Evolutionary conservation across 2,888 invertebrate species (phyloP).

Genomic region (Coecobrya sp.): DNA sequence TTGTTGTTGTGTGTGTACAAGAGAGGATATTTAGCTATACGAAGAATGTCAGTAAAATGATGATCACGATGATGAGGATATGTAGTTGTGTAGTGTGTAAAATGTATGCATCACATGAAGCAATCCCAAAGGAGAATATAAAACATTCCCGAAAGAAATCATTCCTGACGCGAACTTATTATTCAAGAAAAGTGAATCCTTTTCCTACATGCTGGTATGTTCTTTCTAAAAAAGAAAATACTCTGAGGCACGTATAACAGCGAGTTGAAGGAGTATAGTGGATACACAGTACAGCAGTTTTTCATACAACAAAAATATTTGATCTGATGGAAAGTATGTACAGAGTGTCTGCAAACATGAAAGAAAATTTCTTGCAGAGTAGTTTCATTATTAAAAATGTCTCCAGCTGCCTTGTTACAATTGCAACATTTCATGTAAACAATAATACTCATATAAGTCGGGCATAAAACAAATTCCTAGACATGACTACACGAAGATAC

Average conservation of each 20-base stretch:
- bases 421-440: constrained; percentile 42
- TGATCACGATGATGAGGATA: constrained; percentile 36
- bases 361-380: constrained; percentile 50
- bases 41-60: constrained; percentile 57
- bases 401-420: constrained; percentile 42
- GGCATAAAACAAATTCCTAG: background rate
- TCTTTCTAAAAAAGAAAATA: constrained; percentile 23
- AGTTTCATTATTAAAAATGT: constrained; percentile 61
- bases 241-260: constrained; percentile 1
- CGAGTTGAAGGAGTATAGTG: background rate
- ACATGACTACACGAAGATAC: background rate
- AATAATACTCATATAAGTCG: constrained; percentile 12
- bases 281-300: background rate
- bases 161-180: constrained; percentile 76
- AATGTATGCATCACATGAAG: constrained; percentile 74
- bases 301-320: constrained; percentile 18
- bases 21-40: background rate
- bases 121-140: constrained; percentile 75
- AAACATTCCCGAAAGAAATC: constrained; percentile 78
- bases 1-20: background rate
- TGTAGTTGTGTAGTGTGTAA: constrained; percentile 17
- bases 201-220: constrained; percentile 31
- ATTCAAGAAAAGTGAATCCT: constrained; percentile 64
- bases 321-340: constrained; percentile 42
- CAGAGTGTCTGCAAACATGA: constrained; percentile 48